A percentile compares a stretch with the other conserved stretches of the same genome.
Evolutionary conservation across 2,797 vertebrate genomes (phyloP).

Genomic region (Enteromius anoplus): DNA sequence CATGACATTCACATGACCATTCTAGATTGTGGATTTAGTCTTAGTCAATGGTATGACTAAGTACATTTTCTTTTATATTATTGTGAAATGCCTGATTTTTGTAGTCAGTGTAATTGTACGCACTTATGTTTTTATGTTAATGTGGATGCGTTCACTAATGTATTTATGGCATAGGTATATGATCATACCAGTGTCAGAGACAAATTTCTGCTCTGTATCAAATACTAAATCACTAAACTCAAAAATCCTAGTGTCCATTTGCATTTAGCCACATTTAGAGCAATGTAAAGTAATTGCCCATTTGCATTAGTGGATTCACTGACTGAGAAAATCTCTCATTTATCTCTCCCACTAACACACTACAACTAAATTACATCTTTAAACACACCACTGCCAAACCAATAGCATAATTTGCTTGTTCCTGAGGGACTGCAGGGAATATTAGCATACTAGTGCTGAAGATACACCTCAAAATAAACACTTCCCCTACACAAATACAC

Average conservation of each 20-base stretch:
- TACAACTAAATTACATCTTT: conserved; percentile 35
- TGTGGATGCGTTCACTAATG: too few species aligned
- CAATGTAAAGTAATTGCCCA: conserved; percentile 2
- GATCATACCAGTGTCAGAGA: neutral
- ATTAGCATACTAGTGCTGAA: conserved; percentile 8
- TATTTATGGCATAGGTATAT: neutral
- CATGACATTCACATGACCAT: too few species aligned
- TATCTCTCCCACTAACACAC: conserved; percentile 27
- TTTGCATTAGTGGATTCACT: conserved; percentile 23
- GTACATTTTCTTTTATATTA: too few species aligned
- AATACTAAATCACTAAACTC: neutral
- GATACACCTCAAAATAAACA: conserved; percentile 19
- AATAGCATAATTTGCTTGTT: conserved; percentile 55
- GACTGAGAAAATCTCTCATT: conserved; percentile 30
- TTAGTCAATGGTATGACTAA: too few species aligned
- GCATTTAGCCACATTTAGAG: conserved; percentile 10
- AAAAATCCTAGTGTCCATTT: neutral
- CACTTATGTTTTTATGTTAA: neutral
- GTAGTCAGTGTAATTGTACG: too few species aligned
- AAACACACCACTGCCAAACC: conserved; percentile 12
- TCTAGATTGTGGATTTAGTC: too few species aligned
- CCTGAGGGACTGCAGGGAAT: neutral
- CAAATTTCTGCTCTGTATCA: neutral
- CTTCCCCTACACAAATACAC: conserved; percentile 20
- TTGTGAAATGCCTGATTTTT: too few species aligned